Evolutionary conservation across 2,113 vertebrate genomes (phyloP).

Genomic region (Ranitomeya imitator): DNA sequence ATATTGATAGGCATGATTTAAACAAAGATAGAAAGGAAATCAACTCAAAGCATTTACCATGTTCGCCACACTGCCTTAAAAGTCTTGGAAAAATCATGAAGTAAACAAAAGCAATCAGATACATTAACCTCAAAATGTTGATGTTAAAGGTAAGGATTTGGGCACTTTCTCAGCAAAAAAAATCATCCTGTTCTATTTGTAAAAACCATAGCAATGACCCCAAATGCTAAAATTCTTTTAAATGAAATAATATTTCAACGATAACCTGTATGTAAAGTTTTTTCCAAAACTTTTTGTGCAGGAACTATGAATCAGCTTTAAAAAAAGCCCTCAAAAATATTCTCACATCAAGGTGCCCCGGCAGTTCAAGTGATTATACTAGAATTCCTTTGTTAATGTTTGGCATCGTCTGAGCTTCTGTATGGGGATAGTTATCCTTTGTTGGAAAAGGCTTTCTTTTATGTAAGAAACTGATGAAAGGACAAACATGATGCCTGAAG

Average conservation of each 20-base stretch:
- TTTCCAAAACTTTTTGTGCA: neutral
- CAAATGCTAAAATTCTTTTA: neutral
- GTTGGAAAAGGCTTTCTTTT: neutral
- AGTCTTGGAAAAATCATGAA: neutral
- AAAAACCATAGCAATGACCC: neutral
- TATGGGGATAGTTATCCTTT: conserved; percentile 16
- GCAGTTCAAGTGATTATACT: neutral
- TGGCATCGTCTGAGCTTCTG: conserved; percentile 14
- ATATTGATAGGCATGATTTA: too few species aligned
- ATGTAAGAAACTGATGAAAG: conserved; percentile 27
- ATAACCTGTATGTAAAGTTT: neutral
- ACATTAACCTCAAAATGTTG: neutral
- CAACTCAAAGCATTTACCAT: too few species aligned
- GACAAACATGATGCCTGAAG: conserved; percentile 22
- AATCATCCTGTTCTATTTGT: neutral
- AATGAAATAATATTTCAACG: neutral
- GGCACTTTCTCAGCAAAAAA: neutral
- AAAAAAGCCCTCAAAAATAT: neutral
- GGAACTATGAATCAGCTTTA: neutral
- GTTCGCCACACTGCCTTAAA: neutral
- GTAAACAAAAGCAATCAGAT: neutral
- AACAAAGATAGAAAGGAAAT: too few species aligned
- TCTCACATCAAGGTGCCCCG: conserved; percentile 9
- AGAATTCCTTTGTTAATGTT: conserved; percentile 26
- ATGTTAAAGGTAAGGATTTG: neutral